A percentile compares a stretch with the other conserved stretches of the same genome.
phyloP scores from a whole-genome alignment of 2,888 invertebrate species.

The Megalurothrips usitatus region DNA sequence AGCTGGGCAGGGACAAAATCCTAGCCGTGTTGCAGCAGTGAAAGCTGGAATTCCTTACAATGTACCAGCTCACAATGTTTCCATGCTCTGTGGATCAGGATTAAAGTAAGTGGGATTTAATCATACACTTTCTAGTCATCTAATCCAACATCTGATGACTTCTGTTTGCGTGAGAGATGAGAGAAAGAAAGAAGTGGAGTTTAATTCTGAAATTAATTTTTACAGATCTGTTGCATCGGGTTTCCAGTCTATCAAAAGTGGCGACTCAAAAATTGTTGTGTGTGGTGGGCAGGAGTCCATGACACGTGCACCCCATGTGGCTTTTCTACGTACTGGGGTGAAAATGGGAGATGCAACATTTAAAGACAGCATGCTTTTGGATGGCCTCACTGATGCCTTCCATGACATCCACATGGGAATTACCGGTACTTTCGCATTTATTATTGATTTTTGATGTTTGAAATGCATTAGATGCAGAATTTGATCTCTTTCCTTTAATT shows the following conservation, averaged over 20 bases:
- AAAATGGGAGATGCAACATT: constrained; percentile 63
- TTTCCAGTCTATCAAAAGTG: constrained; percentile 61
- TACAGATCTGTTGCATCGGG: constrained; percentile 61
- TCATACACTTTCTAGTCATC: not conserved
- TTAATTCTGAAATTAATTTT: constrained; percentile 31
- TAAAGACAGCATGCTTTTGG: constrained; percentile 61
- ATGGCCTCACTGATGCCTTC: constrained; percentile 73
- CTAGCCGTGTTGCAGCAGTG: constrained; percentile 71
- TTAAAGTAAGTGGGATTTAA: constrained; percentile 56
- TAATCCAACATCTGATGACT: not conserved
- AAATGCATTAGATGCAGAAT: too few relatives aligned
- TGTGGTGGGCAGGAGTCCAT: constrained; percentile 82
- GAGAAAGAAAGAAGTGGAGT: too few relatives aligned
- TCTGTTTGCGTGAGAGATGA: not conserved
- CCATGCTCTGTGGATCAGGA: constrained; percentile 80
- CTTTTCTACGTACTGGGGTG: constrained; percentile 57
- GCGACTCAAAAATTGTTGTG: constrained; percentile 63
- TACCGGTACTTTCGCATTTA: constrained; percentile 54
- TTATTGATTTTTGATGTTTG: not conserved
- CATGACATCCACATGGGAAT: constrained; percentile 71
- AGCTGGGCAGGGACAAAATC: constrained; percentile 75
- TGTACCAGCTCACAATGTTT: constrained; percentile 65
- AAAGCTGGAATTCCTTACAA: constrained; percentile 64
- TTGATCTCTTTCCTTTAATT: too few relatives aligned
- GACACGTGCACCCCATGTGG: constrained; percentile 68